Evolutionary conservation across 2,113 vertebrate species (phyloP), one percentile per base, ranked within the genome.

Genomic region (Colius striatus): DNA sequence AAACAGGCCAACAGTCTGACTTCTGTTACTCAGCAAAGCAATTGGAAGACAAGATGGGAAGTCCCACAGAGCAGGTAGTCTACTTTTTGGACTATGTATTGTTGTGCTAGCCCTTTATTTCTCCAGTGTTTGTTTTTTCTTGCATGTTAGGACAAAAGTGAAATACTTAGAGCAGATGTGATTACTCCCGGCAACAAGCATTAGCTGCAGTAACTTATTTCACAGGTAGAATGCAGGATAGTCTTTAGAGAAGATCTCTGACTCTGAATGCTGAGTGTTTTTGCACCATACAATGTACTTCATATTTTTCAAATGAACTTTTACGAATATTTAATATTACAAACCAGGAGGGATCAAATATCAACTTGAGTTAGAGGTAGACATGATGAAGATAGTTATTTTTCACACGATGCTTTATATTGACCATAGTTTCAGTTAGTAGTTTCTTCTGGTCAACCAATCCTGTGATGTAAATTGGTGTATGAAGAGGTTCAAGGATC

Each of bases 21-120:
- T 70, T 88, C 29, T 25, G 36, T 55, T 77, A 93, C 36, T 95
- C 96, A 75, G 78, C 87, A 72, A 43, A 83, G 29, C 68, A 82
- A 8, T 61, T 89, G 30, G 23, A 95, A 77, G 70, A 62, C 38
- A 57, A 87, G 53, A 47, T 23, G 22, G 61, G 94, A 83, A 90
- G 86, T 70, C 66, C 58, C 65, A 89, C 86, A 60, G 68, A 89
- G 34, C 70, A 97, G 97, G 98, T 98, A 96, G 86, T 87, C 57
- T 62, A 72, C 47, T 87, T 90, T 81, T 73, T 96, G 25, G 27
- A 30, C 67, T 86, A 23, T 36, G 7, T 68, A 16, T 71, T 87
- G 16, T 65, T 87, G 68, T n/a, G 9, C 23, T 23, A 74, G 27
- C 27, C 19, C 26, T 70, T 83, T 85, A 48, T 83, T 94, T 93